phyloP scores from a whole-genome alignment of 2,797 vertebrate species.

The Anas acuta region DNA sequence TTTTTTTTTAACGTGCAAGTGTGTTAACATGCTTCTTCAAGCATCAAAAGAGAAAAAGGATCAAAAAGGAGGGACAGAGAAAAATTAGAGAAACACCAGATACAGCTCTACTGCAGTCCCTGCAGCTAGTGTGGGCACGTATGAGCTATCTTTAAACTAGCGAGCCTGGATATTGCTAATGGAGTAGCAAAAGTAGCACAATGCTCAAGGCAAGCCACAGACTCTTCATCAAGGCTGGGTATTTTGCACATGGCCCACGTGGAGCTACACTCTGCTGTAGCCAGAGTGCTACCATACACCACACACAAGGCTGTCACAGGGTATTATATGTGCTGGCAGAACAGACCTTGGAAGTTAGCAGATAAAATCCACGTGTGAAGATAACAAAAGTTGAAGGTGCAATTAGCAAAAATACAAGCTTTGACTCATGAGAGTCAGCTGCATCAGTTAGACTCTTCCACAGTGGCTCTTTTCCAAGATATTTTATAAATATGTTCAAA shows the following conservation, averaged over 20 bases:
- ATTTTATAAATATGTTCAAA: background rate
- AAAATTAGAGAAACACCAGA: background rate
- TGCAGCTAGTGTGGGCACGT: background rate
- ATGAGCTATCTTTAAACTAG: background rate
- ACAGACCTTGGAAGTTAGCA: background rate
- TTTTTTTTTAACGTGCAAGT: background rate
- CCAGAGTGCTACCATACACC: background rate
- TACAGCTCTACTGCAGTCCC: background rate
- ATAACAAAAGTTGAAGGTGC: background rate
- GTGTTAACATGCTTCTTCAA: background rate
- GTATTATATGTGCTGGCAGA: background rate
- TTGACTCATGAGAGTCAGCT: background rate
- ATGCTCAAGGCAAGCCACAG: background rate
- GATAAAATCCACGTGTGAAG: background rate
- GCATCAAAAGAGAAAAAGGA: background rate
- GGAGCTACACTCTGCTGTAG: rapidly evolving
- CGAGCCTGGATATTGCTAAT: background rate
- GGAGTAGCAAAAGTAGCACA: background rate
- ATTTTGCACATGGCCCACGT: background rate
- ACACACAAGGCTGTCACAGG: background rate
- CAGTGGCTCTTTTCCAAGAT: background rate
- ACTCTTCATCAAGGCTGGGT: background rate
- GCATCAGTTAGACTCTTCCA: background rate
- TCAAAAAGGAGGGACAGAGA: background rate
- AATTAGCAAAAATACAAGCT: background rate